phyloP scores from a whole-genome alignment of 2,797 vertebrate genomes.

The Corythornis leucogaster region DNA sequence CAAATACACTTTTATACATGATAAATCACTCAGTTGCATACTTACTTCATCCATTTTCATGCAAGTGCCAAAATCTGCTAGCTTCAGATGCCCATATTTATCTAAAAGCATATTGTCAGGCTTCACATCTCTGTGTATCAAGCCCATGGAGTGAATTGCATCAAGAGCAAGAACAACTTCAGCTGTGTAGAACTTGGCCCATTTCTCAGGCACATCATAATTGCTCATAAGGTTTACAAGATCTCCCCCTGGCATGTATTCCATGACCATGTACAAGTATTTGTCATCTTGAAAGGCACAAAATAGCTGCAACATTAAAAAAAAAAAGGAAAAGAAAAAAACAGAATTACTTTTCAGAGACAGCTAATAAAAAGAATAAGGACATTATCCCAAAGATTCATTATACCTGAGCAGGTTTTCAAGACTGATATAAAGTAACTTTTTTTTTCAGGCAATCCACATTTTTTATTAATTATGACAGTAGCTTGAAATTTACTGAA shows the following conservation, averaged over 20 bases:
- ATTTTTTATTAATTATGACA: background rate
- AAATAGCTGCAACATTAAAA: constrained; percentile 84
- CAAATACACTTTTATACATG: background rate
- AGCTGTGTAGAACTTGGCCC: constrained; percentile 98
- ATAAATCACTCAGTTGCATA: constrained; percentile 33
- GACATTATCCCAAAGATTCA: background rate
- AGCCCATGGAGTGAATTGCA: constrained; percentile 98
- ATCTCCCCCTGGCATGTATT: constrained; percentile 99
- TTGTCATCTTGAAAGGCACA: constrained; percentile 99
- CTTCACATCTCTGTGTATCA: constrained; percentile 98
- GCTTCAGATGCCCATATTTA: constrained; percentile 92
- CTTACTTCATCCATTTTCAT: constrained; percentile 99
- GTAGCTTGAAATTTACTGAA: background rate
- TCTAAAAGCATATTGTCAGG: constrained; percentile 99
- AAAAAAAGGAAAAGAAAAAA: background rate
- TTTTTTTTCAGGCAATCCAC: background rate
- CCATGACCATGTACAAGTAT: constrained; percentile 99
- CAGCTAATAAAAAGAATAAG: background rate
- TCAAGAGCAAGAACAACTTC: constrained; percentile 98
- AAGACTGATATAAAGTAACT: background rate
- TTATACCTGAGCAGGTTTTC: background rate
- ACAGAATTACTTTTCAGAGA: constrained; percentile 4
- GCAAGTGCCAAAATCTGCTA: constrained; percentile 98
- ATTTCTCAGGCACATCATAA: constrained; percentile 97
- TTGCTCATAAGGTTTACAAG: constrained; percentile 99